Conservation (phyloP, 2,888 invertebrate genomes). For the Drosophila pegasa region DNA sequence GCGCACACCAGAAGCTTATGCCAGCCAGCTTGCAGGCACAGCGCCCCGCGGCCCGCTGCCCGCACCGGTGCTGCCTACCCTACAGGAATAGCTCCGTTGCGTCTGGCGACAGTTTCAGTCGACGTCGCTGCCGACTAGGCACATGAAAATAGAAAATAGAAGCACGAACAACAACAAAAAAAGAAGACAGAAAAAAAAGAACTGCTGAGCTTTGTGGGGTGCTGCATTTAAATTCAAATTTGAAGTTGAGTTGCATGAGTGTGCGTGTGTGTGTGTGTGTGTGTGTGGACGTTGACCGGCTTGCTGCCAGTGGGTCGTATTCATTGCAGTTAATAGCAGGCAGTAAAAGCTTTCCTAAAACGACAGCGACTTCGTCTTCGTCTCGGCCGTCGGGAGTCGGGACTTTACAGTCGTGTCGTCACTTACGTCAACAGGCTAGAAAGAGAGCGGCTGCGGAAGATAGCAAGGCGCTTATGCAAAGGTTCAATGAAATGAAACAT, state of each 20-base stretch:
- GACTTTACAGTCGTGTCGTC: conserved; percentile 27
- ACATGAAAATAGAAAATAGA: conserved; percentile 60
- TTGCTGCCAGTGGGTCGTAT: conserved; percentile 44
- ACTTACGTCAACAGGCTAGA: conserved; percentile 62
- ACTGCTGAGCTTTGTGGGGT: conserved; percentile 32
- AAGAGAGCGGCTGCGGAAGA: conserved; percentile 63
- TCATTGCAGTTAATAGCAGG: conserved; percentile 26
- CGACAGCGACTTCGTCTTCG: conserved; percentile 27
- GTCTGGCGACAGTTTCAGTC: conserved; percentile 53
- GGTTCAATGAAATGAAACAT: conserved; percentile 67
- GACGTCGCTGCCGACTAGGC: conserved; percentile 29
- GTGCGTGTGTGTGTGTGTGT: conserved; percentile 26
- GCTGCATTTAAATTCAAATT: conserved; percentile 41
- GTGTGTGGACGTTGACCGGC: conserved; percentile 68
- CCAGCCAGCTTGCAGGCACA: conserved; percentile 37
- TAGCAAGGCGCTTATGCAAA: conserved; percentile 63
- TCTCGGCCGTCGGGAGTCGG: conserved; percentile 23
- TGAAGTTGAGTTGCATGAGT: conserved; percentile 17
- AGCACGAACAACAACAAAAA: conserved; percentile 28
- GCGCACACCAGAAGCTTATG: conserved; percentile 51
- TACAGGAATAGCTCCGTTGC: conserved; percentile 49
- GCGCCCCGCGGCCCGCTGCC: conserved; percentile 33
- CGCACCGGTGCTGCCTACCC: conserved; percentile 1
- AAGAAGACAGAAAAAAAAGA: conserved; percentile 1
- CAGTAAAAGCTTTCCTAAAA: conserved; percentile 45